These are phyloP conservation scores for Dichetophora obliterata DNA, from an alignment of 2,888 invertebrate species.

Conservation along the genomic window DNA sequence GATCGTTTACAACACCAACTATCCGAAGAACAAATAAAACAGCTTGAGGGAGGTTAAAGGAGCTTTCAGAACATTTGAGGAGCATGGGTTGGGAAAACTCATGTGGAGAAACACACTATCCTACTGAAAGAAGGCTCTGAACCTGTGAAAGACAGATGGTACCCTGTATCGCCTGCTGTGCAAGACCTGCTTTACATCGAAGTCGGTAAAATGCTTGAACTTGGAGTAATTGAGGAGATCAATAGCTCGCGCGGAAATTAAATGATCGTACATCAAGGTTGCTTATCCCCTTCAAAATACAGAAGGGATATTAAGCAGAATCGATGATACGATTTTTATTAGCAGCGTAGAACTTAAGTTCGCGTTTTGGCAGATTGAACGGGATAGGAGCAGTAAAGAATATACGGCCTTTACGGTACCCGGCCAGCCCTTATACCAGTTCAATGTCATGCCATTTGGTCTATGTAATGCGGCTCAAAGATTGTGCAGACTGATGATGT, in stretches of 20 bases:
- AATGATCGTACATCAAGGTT: too few relatives aligned
- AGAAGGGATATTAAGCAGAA: not conserved
- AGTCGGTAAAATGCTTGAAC: constrained; percentile 56
- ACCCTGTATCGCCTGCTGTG: constrained; percentile 44
- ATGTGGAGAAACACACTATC: constrained; percentile 39
- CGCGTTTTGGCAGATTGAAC: not conserved
- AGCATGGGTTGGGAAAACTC: constrained; percentile 39
- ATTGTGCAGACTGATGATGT: not conserved
- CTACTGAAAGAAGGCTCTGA: constrained; percentile 40
- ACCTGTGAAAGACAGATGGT: constrained; percentile 41
- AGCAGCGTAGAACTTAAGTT: not conserved
- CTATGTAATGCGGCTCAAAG: not conserved
- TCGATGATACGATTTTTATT: not conserved
- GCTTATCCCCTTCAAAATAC: too few relatives aligned
- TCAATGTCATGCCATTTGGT: not conserved
- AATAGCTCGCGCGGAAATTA: not conserved
- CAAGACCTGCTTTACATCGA: constrained; percentile 48
- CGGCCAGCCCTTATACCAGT: not conserved
- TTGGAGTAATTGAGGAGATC: constrained; percentile 56
- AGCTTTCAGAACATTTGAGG: constrained; percentile 26
- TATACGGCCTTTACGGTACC: not conserved
- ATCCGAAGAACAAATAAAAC: not conserved
- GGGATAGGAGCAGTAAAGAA: not conserved
- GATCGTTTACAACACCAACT: not conserved
- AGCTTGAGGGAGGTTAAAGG: not conserved